phyloP scores from a whole-genome alignment of 2,113 vertebrate genomes.

The Lepisosteus osseus region DNA sequence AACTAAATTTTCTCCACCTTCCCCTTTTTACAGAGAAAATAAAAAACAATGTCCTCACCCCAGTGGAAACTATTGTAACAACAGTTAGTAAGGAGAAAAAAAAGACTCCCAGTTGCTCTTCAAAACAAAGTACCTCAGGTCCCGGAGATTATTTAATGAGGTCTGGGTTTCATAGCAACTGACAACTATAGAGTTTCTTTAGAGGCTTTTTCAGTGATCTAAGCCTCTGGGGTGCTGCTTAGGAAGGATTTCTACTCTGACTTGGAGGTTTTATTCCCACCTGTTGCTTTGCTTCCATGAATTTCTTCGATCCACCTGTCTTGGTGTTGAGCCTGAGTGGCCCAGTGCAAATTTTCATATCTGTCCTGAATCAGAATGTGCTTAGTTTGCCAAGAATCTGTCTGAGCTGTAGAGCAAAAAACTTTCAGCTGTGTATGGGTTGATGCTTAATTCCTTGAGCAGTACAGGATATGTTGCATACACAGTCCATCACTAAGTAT shows the following conservation, averaged over 20 bases:
- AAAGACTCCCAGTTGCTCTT: too few species aligned
- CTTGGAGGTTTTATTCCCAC: slow-evolving; percentile 15
- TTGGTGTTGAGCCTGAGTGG: slow-evolving; percentile 2
- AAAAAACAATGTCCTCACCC: too few species aligned
- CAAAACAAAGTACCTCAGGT: too few species aligned
- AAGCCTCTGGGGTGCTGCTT: background rate
- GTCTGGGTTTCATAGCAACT: slow-evolving; percentile 54
- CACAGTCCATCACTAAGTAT: background rate
- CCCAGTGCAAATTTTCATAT: slow-evolving; percentile 19
- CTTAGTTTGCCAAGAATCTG: slow-evolving; percentile 39
- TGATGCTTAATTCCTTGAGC: background rate
- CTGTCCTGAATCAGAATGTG: slow-evolving; percentile 10
- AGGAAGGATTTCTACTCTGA: background rate
- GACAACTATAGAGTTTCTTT: slow-evolving; percentile 37
- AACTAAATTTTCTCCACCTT: too few species aligned
- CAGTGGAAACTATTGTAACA: too few species aligned
- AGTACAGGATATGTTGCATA: background rate
- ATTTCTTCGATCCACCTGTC: slow-evolving; percentile 36
- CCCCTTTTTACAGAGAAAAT: too few species aligned
- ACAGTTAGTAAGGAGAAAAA: too few species aligned
- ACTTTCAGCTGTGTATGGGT: background rate
- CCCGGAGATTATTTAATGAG: slow-evolving; percentile 20
- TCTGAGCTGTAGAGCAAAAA: slow-evolving; percentile 38
- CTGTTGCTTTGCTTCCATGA: slow-evolving; percentile 14
- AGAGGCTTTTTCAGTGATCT: background rate